Evolutionary conservation across 2,113 vertebrate species (phyloP).

Genomic region (Seriola aureovittata): DNA sequence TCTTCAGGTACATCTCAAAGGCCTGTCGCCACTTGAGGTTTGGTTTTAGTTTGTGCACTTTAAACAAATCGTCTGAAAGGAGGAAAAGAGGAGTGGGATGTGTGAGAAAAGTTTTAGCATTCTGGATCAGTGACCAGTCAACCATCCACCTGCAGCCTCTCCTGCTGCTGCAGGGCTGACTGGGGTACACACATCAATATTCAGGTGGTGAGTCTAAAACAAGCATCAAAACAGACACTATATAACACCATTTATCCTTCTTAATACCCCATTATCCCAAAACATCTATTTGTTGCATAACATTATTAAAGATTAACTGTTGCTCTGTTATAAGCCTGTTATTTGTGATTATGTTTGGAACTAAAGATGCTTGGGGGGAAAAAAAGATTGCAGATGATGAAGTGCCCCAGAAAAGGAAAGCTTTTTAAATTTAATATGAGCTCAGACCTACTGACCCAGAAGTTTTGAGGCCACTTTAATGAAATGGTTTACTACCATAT

Average conservation of each 20-base stretch:
- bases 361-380: background rate
- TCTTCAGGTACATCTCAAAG: constrained; percentile 98
- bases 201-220: background rate
- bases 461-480: constrained; percentile 8
- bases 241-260: background rate
- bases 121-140: constrained; percentile 13
- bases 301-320: background rate
- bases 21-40: constrained; percentile 96
- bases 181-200: background rate
- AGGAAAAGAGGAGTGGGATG: constrained; percentile 30
- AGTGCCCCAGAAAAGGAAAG: constrained; percentile 19
- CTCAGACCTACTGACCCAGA: constrained; percentile 39
- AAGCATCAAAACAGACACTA: background rate
- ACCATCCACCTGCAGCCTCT: background rate
- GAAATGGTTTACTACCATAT: background rate
- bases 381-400: constrained; percentile 5
- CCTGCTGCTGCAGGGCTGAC: constrained; percentile 6
- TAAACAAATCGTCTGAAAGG: constrained; percentile 94
- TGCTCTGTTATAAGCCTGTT: constrained; percentile 1
- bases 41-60: constrained; percentile 98
- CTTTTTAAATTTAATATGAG: constrained; percentile 31
- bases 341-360: constrained; percentile 13
- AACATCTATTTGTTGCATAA: background rate
- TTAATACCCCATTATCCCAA: background rate
- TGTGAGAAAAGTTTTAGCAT: background rate